Percentiles rank a stretch among this genome's conserved stretches.
These are phyloP conservation scores for Meda fulgida DNA, from an alignment of 2,797 vertebrate genomes.

Conservation along the genomic window DNA sequence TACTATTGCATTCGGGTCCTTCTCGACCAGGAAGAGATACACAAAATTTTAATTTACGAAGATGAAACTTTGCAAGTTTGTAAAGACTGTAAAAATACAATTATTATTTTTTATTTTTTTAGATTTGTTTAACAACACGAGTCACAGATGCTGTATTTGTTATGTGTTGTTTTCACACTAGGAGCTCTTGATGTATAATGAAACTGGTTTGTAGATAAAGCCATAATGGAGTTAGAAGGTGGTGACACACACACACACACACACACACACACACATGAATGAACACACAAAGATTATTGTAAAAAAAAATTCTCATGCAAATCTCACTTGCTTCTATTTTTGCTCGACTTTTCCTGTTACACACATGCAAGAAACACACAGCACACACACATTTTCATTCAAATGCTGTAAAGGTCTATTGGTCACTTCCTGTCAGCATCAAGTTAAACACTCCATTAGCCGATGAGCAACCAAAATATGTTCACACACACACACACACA, in stretches of 20 bases:
- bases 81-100: too few relatives aligned
- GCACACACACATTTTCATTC: slow-evolving; percentile 7
- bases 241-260: slow-evolving; percentile 1
- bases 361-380: slow-evolving; percentile 1
- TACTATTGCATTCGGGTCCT: too few relatives aligned
- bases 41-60: too few relatives aligned
- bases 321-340: slow-evolving; percentile 15
- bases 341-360: neutral
- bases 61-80: too few relatives aligned
- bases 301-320: neutral
- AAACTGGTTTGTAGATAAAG: neutral
- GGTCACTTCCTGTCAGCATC: slow-evolving; percentile 36
- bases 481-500: neutral
- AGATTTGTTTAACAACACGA: neutral
- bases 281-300: neutral
- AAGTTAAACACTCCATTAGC: slow-evolving; percentile 17
- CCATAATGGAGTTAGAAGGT: slow-evolving; percentile 28
- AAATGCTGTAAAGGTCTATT: neutral
- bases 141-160: neutral
- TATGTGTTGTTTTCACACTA: neutral
- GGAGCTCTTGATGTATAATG: neutral
- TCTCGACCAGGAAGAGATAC: too few relatives aligned
- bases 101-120: too few relatives aligned
- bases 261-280: neutral
- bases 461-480: slow-evolving; percentile 8